Percentiles rank a stretch among this genome's conserved stretches.
Conservation (phyloP, 2,113 vertebrate species). For the Phoenicopterus ruber region DNA sequence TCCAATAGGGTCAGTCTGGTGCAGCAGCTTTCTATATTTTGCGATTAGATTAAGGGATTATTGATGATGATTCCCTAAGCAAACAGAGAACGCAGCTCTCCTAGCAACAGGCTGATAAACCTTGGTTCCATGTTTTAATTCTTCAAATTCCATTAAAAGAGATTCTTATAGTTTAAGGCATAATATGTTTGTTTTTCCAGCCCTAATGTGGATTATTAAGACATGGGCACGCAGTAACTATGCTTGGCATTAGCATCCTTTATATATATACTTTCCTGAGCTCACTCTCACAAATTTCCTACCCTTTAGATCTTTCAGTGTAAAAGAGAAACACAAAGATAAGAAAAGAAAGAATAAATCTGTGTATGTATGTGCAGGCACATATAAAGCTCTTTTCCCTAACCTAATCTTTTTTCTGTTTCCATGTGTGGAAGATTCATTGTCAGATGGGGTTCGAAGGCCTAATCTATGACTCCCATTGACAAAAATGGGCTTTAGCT, state of each 20-base stretch:
- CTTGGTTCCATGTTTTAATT: slow-evolving; percentile 46
- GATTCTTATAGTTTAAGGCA: slow-evolving; percentile 29
- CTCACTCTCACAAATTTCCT: background rate
- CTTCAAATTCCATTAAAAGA: slow-evolving; percentile 60
- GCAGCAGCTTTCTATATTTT: slow-evolving; percentile 45
- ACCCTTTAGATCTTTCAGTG: background rate
- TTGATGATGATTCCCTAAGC: slow-evolving; percentile 42
- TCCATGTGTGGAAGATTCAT: background rate
- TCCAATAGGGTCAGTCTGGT: slow-evolving; percentile 45
- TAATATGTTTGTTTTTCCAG: slow-evolving; percentile 61
- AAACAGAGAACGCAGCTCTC: background rate
- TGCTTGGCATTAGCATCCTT: background rate
- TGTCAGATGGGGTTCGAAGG: slow-evolving; percentile 19
- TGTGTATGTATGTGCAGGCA: slow-evolving; percentile 1
- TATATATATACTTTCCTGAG: background rate
- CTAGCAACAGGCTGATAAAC: slow-evolving; percentile 59
- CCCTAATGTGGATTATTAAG: slow-evolving; percentile 49
- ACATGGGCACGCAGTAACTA: background rate
- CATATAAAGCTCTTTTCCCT: slow-evolving; percentile 19
- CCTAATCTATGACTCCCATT: background rate
- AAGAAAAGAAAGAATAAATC: slow-evolving; percentile 13
- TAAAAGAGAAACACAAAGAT: slow-evolving; percentile 23
- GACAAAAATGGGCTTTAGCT: slow-evolving; percentile 39
- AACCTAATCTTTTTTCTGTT: slow-evolving; percentile 16
- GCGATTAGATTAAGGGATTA: slow-evolving; percentile 67